Base-by-base conservation (phyloP, 2,888 invertebrate genomes). In the Periphyllus acericola region DNA sequence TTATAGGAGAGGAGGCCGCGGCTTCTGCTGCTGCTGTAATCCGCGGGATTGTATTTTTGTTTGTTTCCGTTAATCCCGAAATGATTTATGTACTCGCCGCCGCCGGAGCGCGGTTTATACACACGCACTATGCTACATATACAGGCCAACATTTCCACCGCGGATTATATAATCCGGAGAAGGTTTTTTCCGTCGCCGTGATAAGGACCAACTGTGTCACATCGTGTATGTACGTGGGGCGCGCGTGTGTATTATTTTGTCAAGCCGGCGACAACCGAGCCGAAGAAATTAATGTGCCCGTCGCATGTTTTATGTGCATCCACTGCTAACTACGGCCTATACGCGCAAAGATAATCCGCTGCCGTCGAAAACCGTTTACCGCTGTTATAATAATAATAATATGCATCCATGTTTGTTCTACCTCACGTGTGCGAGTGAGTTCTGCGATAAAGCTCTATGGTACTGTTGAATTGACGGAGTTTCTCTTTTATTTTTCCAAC, bases 81-180 rank as follows among this genome's bases (percentile, higher is more conserved):
- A 83, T 83, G 83, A 89, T 83, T 84, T 88, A 82, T 82, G 75
- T 86, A 66, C 85, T 82, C 34, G 32, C 66, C 21, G 66, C 60
- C 19, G 66, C 66, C 66, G 34, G 40, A 66, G 29, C 40, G 66
- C 66, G n/a, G 66, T 68, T 81, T 81, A 40, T 81, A 34, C 60
- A 40, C n/a, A n/a, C n/a, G n/a, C n/a, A n/a, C n/a, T 81, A 81
- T 66, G 34, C 40, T 40, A 19, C 29, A 55, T 81, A n/a, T 40
- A 40, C n/a, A 68, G 66, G 66, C 5, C 21, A 66, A 66, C 25
- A 66, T 81, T 81, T 81, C 68, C 80, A 66, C 66, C 21, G 80
- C 29, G 80, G 66, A 81, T 81, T 81, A 68, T 40, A 68, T 68
- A 81, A 81, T 40, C 80, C 80, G 29, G 40, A 40, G 66, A 36